phyloP scores from a whole-genome alignment of 2,113 vertebrate species.

The Ondatra zibethicus region DNA sequence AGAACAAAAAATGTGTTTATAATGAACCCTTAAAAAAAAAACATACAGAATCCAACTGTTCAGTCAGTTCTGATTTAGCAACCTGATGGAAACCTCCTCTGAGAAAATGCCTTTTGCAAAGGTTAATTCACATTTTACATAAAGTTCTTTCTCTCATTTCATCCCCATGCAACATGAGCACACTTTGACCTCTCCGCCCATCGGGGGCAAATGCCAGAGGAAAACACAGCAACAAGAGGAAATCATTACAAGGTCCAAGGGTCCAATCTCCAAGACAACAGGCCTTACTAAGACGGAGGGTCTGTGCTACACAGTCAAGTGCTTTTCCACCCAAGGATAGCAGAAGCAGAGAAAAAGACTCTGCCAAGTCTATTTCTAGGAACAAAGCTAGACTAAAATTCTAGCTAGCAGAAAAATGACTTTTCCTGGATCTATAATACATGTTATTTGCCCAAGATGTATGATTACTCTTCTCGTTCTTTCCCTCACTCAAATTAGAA shows the following conservation, averaged over 20 bases:
- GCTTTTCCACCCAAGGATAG: background rate
- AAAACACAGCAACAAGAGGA: background rate
- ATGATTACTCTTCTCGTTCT: background rate
- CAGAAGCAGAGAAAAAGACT: background rate
- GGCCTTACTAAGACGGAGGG: background rate
- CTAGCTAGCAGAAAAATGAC: background rate
- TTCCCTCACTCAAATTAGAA: background rate
- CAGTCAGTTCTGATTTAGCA: constrained; percentile 31
- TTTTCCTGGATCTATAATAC: background rate
- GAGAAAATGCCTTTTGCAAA: background rate
- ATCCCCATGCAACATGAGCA: background rate
- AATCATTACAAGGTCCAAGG: background rate
- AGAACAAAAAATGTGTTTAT: constrained; percentile 32
- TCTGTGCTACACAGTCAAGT: background rate
- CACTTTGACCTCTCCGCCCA: background rate
- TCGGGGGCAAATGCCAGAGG: background rate
- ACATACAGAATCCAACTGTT: background rate
- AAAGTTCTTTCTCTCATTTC: background rate
- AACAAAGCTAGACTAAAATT: background rate
- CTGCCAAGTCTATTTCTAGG: background rate
- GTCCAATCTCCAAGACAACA: background rate
- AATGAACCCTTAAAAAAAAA: constrained; percentile 33
- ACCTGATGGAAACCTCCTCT: background rate
- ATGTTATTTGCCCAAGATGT: background rate
- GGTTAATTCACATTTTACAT: background rate